phyloP scores from a whole-genome alignment of 2,888 invertebrate genomes.

The Aleiodes leptofemur region DNA sequence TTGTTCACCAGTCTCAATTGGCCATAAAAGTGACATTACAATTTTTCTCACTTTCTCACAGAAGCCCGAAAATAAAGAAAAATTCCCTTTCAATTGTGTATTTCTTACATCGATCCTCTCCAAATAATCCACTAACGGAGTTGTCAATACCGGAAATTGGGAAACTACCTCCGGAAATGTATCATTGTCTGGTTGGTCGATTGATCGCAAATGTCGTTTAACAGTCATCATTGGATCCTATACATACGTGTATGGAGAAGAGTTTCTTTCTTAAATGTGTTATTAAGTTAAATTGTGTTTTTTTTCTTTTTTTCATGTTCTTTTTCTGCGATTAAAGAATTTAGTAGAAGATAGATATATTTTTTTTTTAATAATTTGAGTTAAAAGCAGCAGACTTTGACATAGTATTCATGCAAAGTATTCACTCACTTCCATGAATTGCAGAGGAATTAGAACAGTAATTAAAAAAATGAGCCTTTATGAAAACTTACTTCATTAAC shows the following conservation, averaged over 20 bases:
- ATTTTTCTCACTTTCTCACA: constrained; percentile 23
- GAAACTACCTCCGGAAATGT: constrained; percentile 54
- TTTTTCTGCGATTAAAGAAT: neutral
- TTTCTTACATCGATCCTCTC: constrained; percentile 60
- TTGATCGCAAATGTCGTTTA: constrained; percentile 57
- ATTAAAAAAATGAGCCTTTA: neutral
- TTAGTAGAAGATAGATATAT: neutral
- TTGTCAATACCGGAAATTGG: constrained; percentile 54
- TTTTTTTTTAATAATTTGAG: too few species aligned
- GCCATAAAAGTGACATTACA: constrained; percentile 57
- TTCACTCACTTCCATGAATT: constrained; percentile 8
- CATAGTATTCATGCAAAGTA: constrained; percentile 10
- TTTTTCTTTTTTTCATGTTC: neutral
- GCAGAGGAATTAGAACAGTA: neutral
- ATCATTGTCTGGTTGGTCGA: constrained; percentile 53
- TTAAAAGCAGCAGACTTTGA: neutral
- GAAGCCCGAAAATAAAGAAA: constrained; percentile 25
- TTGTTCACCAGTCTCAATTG: constrained; percentile 62
- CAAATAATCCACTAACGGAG: constrained; percentile 55
- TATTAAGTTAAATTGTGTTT: neutral
- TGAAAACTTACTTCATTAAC: constrained; percentile 14
- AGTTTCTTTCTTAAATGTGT: constrained; percentile 22
- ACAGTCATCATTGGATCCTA: constrained; percentile 22
- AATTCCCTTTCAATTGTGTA: neutral
- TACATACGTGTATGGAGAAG: constrained; percentile 17